Base-by-base conservation (phyloP, 2,113 vertebrate genomes). In the Trinectes maculatus region DNA sequence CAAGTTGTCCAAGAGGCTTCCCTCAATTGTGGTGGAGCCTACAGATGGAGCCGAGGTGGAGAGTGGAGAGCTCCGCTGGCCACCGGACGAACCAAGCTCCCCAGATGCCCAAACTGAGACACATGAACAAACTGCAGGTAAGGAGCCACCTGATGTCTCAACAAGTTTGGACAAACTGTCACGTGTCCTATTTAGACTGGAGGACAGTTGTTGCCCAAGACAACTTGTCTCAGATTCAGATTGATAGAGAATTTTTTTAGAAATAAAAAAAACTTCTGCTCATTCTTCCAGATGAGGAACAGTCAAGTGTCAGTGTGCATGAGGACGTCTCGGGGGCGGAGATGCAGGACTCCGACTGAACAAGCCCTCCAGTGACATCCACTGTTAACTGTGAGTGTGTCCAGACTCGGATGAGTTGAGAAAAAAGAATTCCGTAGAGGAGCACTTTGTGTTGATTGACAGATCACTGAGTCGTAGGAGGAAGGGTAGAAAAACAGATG, bases 51-150 rank as follows among this genome's bases (percentile, higher is more conserved):
- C 91, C 0, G 94, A 96, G 39, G 95, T 96, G 74, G 95, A 96
- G 85, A 96, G 95, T 0, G 95, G 95, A 15, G 95, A 96, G 90
- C 91, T 96, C 1, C 93, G 95, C 58, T 96, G 95, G 95, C 95
- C 95, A 3, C 95, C 95, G 0, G 94, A 95, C 26, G 94, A 96
- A 63, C 85, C 93, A 19, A 89, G 87, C 62, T 89, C 92, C 8
- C 65, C 91, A 0, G 94, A 95, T 8, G 85, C 90, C 13, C 72
- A 78, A 5, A 13, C 25, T 0, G 74, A 52, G 11, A 75, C 75
- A n/a, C 60, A 71, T 3, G 66, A 68, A 6, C 59, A 64, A 29
- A 40, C 56, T 49, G 62, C 74, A 80, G 85, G 84, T 88, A 37
- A 79, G 54, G 46, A 21, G 34, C 3, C 8, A 5, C 13, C 6